phyloP scores from a whole-genome alignment of 1,140 invertebrate species.

The Daktulosphaira vitifoliae region DNA sequence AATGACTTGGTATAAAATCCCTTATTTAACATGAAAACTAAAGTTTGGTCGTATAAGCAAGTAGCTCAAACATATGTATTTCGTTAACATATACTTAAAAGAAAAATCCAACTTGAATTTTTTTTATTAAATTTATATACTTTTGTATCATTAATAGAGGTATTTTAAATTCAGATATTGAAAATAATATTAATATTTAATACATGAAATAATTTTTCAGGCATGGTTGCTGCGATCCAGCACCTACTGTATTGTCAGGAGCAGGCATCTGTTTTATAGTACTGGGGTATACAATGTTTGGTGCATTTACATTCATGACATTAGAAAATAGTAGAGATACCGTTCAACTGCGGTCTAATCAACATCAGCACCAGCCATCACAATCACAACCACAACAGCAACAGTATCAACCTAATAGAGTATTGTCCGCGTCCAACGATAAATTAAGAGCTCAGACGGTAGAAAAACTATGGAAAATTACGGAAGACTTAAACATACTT shows the following conservation, averaged over 20 bases:
- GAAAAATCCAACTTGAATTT: too few species aligned
- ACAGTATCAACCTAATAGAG: not conserved
- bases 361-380: slow-evolving; percentile 38
- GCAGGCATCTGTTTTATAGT: slow-evolving; percentile 74
- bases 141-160: too few species aligned
- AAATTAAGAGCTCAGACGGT: slow-evolving; percentile 53
- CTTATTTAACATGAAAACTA: not conserved
- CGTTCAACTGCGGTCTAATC: not conserved
- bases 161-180: too few species aligned
- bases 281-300: slow-evolving; percentile 78
- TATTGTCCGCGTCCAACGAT: slow-evolving; percentile 27
- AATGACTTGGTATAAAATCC: not conserved
- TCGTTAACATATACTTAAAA: too few species aligned
- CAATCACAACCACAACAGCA: not conserved
- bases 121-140: too few species aligned
- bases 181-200: too few species aligned
- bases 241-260: slow-evolving; percentile 38
- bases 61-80: too few species aligned
- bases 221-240: slow-evolving; percentile 42
- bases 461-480: slow-evolving; percentile 82
- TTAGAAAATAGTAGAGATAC: slow-evolving; percentile 54
- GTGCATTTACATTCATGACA: slow-evolving; percentile 84
- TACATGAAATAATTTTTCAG: too few species aligned
- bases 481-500: slow-evolving; percentile 84
- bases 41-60: not conserved